phyloP scores from a whole-genome alignment of 2,113 vertebrate species.

The Naja naja region DNA sequence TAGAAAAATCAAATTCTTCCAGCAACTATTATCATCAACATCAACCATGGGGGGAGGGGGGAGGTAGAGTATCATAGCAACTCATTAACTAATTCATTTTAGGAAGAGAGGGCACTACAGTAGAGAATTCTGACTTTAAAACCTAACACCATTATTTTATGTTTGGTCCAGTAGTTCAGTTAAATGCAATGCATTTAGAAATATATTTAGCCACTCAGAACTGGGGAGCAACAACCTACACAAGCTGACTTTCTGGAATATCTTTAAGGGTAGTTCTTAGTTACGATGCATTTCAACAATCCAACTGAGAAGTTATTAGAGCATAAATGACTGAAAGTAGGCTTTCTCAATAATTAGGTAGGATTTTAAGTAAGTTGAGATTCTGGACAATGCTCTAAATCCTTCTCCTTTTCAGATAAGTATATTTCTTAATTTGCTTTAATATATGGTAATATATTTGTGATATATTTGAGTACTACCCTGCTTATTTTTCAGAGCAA shows the following conservation, averaged over 20 bases:
- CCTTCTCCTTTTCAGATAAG: neutral
- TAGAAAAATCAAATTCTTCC: neutral
- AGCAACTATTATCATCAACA: neutral
- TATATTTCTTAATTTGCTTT: neutral
- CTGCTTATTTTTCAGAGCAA: neutral
- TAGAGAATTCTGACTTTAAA: neutral
- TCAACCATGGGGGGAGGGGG: neutral
- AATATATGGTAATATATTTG: neutral
- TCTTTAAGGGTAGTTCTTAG: neutral
- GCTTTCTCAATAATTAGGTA: neutral
- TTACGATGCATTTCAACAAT: neutral
- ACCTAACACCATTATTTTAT: neutral
- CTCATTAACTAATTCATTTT: neutral
- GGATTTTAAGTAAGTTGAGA: neutral
- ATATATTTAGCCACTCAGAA: neutral
- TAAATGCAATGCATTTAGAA: neutral
- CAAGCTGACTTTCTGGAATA: neutral
- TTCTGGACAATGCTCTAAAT: neutral
- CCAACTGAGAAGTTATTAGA: neutral
- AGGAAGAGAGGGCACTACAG: neutral
- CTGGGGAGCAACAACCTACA: neutral
- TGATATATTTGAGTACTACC: neutral
- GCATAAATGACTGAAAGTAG: neutral
- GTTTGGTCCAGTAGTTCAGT: neutral
- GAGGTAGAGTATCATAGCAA: neutral